These are phyloP conservation scores for Halocynthia roretzi DNA, from an alignment of 23 tunicate genomes.

Conservation along the genomic window DNA sequence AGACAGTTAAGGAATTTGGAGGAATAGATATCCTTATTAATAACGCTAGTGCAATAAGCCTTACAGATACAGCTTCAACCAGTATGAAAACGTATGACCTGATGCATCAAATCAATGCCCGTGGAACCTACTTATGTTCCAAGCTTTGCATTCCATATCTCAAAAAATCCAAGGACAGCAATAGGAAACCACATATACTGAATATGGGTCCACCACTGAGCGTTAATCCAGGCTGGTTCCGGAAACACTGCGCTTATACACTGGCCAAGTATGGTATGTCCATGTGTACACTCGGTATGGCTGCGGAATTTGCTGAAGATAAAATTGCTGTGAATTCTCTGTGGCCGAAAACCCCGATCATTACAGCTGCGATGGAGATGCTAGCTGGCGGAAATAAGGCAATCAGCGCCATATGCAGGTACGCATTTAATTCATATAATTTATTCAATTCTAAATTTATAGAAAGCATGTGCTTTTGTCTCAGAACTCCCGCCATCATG, in stretches of 20 bases:
- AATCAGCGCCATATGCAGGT: conserved; percentile 12
- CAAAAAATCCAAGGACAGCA: conserved; percentile 10
- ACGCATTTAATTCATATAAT: background rate
- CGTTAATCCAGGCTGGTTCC: conserved; percentile 26
- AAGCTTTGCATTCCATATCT: conserved; percentile 14
- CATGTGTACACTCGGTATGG: conserved; percentile 51
- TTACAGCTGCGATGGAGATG: conserved; percentile 38
- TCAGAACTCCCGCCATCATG: conserved; percentile 41
- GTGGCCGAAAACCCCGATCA: conserved; percentile 37
- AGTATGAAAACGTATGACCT: conserved; percentile 37
- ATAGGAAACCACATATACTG: conserved; percentile 25
- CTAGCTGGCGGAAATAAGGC: conserved; percentile 15
- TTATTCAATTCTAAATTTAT: no score
- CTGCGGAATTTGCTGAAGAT: conserved; percentile 33
- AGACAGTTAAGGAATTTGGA: conserved; percentile 33
- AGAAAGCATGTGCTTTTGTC: background rate
- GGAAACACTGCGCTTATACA: conserved; percentile 24
- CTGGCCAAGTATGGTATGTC: conserved; percentile 54
- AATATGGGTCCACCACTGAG: conserved; percentile 37
- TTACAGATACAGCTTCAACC: conserved; percentile 15
- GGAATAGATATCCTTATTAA: conserved; percentile 44
- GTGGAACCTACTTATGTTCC: conserved; percentile 37
- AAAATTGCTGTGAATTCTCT: conserved; percentile 34
- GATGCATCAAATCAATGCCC: conserved; percentile 28
- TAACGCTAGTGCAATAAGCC: conserved; percentile 47